phyloP scores from a whole-genome alignment of 2,113 vertebrate species.

The Chamaea fasciata region DNA sequence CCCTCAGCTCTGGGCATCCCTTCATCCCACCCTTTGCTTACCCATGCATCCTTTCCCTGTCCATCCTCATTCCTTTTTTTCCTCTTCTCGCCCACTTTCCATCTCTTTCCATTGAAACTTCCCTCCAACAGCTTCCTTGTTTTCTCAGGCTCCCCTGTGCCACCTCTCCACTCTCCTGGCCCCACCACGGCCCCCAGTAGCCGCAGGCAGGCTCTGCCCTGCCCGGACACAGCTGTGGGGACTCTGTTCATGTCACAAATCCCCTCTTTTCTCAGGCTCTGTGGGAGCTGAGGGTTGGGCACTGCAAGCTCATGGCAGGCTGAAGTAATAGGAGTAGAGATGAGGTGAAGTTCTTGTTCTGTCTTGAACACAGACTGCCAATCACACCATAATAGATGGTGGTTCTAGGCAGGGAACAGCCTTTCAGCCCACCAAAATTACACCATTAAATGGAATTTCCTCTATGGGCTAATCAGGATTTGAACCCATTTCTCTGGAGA shows the following conservation, averaged over 20 bases:
- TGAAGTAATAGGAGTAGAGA: conserved; percentile 50
- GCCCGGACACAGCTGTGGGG: background rate
- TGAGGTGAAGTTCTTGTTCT: conserved; percentile 56
- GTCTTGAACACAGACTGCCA: conserved; percentile 42
- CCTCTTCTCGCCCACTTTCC: background rate
- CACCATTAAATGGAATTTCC: conserved; percentile 50
- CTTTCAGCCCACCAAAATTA: conserved; percentile 43
- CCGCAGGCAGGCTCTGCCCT: background rate
- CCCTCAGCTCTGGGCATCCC: background rate
- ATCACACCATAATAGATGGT: conserved; percentile 31
- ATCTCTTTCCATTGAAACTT: background rate
- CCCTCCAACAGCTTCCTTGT: background rate
- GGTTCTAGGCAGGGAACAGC: conserved; percentile 38
- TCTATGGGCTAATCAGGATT: conserved; percentile 44
- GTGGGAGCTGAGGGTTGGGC: conserved; percentile 14
- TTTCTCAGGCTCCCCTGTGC: conserved; percentile 2
- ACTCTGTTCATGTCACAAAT: background rate
- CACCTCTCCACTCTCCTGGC: background rate
- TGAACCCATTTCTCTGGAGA: conserved; percentile 32
- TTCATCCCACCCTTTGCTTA: background rate
- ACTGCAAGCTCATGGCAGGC: background rate
- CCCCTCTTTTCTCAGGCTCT: conserved; percentile 38
- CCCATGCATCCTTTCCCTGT: background rate
- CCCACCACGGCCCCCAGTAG: background rate
- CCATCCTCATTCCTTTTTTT: background rate